Evolutionary conservation across 35 echinoderm and acorn worm genomes (phyloP).

Genomic region (Amphiura filiformis): DNA sequence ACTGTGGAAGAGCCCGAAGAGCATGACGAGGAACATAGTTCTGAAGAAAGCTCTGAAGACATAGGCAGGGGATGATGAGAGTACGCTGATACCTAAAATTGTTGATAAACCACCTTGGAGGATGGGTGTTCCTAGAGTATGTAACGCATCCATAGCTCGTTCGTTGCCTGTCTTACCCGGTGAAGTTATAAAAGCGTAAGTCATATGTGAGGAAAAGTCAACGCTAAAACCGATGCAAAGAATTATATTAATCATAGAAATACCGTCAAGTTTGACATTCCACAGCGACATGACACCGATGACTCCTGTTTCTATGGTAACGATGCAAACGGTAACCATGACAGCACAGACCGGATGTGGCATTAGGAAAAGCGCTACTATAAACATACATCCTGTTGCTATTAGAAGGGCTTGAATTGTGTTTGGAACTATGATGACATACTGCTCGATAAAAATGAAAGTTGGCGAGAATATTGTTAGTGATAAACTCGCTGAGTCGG

Average conservation of each 20-base stretch:
- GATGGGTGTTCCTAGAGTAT: conserved; percentile 83
- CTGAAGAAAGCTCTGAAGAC: conserved; percentile 90
- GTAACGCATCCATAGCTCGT: conserved; percentile 57
- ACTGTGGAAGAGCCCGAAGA: conserved; percentile 75
- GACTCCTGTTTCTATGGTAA: conserved; percentile 81
- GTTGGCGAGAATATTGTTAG: conserved; percentile 59
- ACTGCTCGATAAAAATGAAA: conserved; percentile 93
- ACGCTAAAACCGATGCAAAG: conserved; percentile 97
- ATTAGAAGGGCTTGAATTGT: conserved; percentile 88
- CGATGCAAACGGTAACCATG: conserved; percentile 73
- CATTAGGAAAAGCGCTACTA: conserved; percentile 75
- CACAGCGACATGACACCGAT: conserved; percentile 91
- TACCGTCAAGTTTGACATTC: conserved; percentile 73
- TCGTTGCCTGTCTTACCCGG: conserved; percentile 9
- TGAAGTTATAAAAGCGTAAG: conserved; percentile 70
- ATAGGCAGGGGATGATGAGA: conserved; percentile 63
- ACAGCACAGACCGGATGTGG: conserved; percentile 80
- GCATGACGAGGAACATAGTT: conserved; percentile 87
- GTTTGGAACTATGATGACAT: conserved; percentile 63
- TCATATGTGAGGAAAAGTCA: conserved; percentile 94
- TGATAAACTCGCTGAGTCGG: conserved; percentile 21
- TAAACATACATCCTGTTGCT: conserved; percentile 69
- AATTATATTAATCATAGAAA: conserved; percentile 99
- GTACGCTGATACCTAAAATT: conserved; percentile 54
- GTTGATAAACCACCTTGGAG: conserved; percentile 87